Evolutionary conservation across 2,113 vertebrate genomes (phyloP), one percentile per base, ranked within the genome.

Genomic region (Herpailurus yagouaroundi): DNA sequence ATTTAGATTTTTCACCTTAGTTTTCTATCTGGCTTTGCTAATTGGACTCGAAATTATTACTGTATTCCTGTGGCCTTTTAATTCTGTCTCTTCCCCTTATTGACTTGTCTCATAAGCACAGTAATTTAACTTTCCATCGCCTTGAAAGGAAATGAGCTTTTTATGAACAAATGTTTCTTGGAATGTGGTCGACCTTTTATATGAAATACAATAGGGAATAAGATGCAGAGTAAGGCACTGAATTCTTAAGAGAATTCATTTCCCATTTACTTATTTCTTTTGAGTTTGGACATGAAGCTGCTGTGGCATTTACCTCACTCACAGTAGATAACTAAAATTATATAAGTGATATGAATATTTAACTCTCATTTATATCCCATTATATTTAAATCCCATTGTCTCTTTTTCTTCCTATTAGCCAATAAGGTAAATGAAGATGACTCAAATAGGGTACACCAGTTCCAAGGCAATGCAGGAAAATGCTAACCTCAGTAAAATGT

Each of bases 111-210:
- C 15, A 29, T 77, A 55, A 90, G 80, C 48, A 80, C 8, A 55
- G 31, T 92, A 69, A 92, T 95, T 91, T 97, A 94, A 89, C 83
- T 96, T 89, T 80, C 33, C 63, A 48, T 95, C 38, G 2, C 63
- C 82, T 94, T 80, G 50, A 94, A 94, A 80, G 79, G 48, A 96
- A 96, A 92, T 92, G 48, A 97, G 38, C 57, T 89, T 80, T 94
- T 95, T 38, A 55, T 83, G 68, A 92, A 60, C 25, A 89, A 73
- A 82, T 64, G 19, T 94, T 91, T 92, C 14, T 73, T 74, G 3
- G 38, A 95, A 92, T 71, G 29, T 77, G 13, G 5, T 91, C 21
- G 52, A 36, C 52, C 23, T 55, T 95, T 83, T 66, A 16, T 29
- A 31, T 85, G 29, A 25, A 71, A 33, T 29, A 86, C 73, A 64